phyloP scores from a whole-genome alignment of 2,888 invertebrate species.

The Tuberolachnus salignus region DNA sequence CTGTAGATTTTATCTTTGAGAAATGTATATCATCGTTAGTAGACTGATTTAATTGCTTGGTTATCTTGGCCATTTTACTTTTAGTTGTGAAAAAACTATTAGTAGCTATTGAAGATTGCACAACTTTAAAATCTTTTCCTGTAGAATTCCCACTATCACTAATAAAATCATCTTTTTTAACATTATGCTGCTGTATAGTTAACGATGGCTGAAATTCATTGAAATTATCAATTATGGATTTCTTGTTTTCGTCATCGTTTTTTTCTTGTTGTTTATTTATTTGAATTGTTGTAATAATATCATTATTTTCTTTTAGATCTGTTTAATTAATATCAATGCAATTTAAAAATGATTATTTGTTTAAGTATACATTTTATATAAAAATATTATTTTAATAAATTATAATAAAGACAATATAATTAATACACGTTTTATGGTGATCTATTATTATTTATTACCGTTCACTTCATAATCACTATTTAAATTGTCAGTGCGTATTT shows the following conservation, averaged over 20 bases:
- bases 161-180: slow-evolving; percentile 37
- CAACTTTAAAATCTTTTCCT: slow-evolving; percentile 41
- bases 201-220: slow-evolving; percentile 10
- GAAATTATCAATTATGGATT: neutral
- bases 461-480: slow-evolving; percentile 10
- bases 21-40: slow-evolving; percentile 28
- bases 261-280: neutral
- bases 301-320: slow-evolving; percentile 27
- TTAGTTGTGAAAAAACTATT: slow-evolving; percentile 23
- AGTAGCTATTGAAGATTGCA: slow-evolving; percentile 21
- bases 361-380: neutral
- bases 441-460: slow-evolving; percentile 31
- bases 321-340: neutral
- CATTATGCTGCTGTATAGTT: neutral
- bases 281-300: slow-evolving; percentile 16
- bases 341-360: neutral
- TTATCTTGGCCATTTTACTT: slow-evolving; percentile 29
- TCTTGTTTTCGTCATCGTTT: neutral
- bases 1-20: neutral
- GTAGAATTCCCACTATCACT: slow-evolving; percentile 45
- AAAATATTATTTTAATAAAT: neutral
- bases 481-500: slow-evolving; percentile 26
- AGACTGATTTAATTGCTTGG: slow-evolving; percentile 8
- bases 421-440: neutral
- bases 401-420: neutral